These are phyloP conservation scores for Siderastrea siderea DNA, from an alignment of 92 coral and sea anemone species.

Conservation along the genomic window DNA sequence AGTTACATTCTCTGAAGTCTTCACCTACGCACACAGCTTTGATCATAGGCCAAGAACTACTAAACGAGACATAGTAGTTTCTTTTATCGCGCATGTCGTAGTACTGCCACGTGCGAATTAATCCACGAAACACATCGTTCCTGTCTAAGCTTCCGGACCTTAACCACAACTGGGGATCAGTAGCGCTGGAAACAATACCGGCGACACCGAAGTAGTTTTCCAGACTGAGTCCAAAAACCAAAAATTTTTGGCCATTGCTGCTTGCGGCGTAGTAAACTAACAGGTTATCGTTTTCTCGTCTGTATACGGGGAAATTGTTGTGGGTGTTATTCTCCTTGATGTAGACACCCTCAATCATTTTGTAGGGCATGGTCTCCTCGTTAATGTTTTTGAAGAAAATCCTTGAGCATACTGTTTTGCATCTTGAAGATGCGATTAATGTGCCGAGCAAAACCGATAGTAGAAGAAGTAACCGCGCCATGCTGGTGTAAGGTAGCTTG, in stretches of 20 bases:
- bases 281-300: constrained; percentile 58
- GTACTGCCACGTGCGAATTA: constrained; percentile 60
- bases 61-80: neutral
- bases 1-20: constrained; percentile 81
- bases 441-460: neutral
- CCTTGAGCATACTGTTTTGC: constrained; percentile 67
- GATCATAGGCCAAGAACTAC: constrained; percentile 23
- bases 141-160: constrained; percentile 54
- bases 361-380: constrained; percentile 69
- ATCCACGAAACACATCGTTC: constrained; percentile 69
- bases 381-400: constrained; percentile 78
- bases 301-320: constrained; percentile 80
- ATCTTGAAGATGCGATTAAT: constrained; percentile 1
- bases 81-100: constrained; percentile 34
- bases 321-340: constrained; percentile 51
- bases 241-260: constrained; percentile 9
- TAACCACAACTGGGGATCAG: constrained; percentile 63
- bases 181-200: constrained; percentile 23
- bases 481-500: neutral
- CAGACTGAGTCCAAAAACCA: constrained; percentile 49
- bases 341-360: constrained; percentile 79
- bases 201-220: constrained; percentile 65
- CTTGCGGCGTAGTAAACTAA: constrained; percentile 27
- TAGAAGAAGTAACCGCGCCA: neutral
- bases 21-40: constrained; percentile 85